Conservation (phyloP, 1,140 invertebrate species). For the Drosophila nasuta region DNA sequence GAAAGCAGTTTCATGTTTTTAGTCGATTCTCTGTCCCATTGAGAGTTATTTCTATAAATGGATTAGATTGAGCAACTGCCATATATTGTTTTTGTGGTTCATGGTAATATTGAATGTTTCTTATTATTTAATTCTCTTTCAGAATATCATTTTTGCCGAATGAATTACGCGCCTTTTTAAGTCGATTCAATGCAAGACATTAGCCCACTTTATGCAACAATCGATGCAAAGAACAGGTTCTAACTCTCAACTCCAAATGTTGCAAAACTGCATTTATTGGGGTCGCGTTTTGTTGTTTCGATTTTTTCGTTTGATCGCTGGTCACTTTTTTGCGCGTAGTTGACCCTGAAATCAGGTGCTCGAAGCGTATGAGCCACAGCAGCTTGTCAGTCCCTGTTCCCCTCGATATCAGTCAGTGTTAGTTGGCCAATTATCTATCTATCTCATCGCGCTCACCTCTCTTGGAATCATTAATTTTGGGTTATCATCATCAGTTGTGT, state of each 20-base stretch:
- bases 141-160: constrained; percentile 19
- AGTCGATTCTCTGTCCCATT: too few relatives aligned
- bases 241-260: constrained; percentile 15
- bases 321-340: constrained; percentile 33
- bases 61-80: constrained; percentile 12
- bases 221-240: constrained; percentile 42
- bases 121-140: constrained; percentile 17
- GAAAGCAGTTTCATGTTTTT: background rate
- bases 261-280: constrained; percentile 46
- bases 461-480: constrained; percentile 14
- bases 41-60: constrained; percentile 1
- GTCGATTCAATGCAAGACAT: constrained; percentile 52
- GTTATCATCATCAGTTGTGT: constrained; percentile 5
- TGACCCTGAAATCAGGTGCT: constrained; percentile 62
- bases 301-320: constrained; percentile 31
- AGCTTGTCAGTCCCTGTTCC: too few relatives aligned
- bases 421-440: background rate
- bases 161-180: constrained; percentile 13
- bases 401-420: too few relatives aligned
- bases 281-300: constrained; percentile 50
- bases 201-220: constrained; percentile 56
- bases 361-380: constrained; percentile 44
- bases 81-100: constrained; percentile 37
- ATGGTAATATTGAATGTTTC: constrained; percentile 24
- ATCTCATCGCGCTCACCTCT: background rate